Percentiles rank a stretch among this genome's conserved stretches.
These are phyloP conservation scores for Zapornia atra DNA, from an alignment of 2,113 vertebrate species.

Conservation along the genomic window DNA sequence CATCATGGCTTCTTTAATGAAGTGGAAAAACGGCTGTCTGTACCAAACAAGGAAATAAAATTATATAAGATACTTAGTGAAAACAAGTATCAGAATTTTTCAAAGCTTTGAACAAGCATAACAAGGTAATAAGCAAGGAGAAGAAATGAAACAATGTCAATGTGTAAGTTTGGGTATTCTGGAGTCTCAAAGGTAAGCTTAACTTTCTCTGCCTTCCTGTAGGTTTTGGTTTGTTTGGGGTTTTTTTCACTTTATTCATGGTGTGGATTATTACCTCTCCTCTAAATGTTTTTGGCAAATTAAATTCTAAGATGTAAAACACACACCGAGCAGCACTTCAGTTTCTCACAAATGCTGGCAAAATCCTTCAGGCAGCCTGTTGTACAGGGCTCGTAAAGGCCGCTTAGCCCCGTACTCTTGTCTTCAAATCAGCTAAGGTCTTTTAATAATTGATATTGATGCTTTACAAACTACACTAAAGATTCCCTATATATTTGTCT, in stretches of 20 bases:
- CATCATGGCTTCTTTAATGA: neutral
- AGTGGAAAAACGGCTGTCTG: neutral
- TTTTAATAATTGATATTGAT: slow-evolving; percentile 27
- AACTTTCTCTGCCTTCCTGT: neutral
- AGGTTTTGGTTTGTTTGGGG: neutral
- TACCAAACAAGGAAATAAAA: neutral
- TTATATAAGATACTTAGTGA: neutral
- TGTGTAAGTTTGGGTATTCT: neutral
- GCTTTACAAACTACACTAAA: neutral
- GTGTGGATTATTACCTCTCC: neutral
- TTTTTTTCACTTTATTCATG: neutral
- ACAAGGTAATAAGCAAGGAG: neutral
- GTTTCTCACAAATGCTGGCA: neutral
- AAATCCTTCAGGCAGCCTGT: neutral
- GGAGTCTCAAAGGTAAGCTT: neutral
- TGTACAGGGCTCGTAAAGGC: neutral
- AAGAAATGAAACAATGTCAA: neutral
- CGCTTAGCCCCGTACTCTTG: neutral
- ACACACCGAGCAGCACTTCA: neutral
- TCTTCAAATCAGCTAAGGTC: neutral
- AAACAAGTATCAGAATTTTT: neutral
- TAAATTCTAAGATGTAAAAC: neutral
- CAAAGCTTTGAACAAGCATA: neutral
- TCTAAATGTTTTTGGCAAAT: neutral
- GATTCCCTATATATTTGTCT: neutral